Evolutionary conservation across 2,888 invertebrate species (phyloP), one percentile per base, ranked within the genome.

Genomic region (Tortrix viridana): DNA sequence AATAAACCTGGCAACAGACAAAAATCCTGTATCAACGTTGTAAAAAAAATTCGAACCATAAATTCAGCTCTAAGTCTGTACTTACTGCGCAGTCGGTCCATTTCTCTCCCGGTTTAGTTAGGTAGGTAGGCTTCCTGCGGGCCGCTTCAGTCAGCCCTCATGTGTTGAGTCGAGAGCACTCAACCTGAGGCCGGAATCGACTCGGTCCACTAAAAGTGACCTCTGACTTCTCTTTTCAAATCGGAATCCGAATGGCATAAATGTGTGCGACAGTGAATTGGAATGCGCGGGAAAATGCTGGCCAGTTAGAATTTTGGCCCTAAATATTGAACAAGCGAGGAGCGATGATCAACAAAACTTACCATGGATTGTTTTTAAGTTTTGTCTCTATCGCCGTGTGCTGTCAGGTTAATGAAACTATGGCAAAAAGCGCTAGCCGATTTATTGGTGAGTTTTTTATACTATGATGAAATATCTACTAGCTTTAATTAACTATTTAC

Each of bases 371-470:
- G 73, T 84, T 92, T 77, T 76, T 91, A 67, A 91, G 91, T 81
- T 88, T 91, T 71, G 76, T 91, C 74, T 91, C 92, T 46, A 88
- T 92, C 69, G 89, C 92, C 69, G 88, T 92, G 74, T 90, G 91
- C 80, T 92, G 92, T 76, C 92, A 92, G 71, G 82, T 92, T 19
- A 88, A 85, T 64, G 91, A 91, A 80, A 91, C 89, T 75, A 83
- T 90, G 80, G 91, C 92, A 16, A 91, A 91, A 68, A 90, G 90
- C 69, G 90, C 92, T 26, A 91, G 90, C 74, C 80, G 91, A 71
- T 91, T 85, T 74, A 90, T 90, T 67, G 91, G 92, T 91, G 67
- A 88, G 89, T 79, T 63, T 26, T 50, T 12, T n/a, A 5, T 32
- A n/a, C 5, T 37, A 37, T 37, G n/a, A n/a, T n/a, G n/a, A n/a